Conservation (phyloP, 2,888 invertebrate genomes). For the Pristionchus fissidentatus region DNA sequence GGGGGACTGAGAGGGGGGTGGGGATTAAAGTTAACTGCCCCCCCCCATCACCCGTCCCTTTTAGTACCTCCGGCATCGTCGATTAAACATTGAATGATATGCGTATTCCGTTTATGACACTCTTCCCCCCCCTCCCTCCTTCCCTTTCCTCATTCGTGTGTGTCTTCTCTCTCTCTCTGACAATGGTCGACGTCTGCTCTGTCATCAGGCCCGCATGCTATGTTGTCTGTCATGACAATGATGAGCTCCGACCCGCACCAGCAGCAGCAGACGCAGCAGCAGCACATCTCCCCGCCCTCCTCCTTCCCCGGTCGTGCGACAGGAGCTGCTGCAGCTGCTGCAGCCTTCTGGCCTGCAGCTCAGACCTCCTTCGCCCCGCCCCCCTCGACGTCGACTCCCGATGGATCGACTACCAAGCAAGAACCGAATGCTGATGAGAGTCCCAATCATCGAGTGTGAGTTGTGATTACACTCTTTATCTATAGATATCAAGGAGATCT, state of each 20-base stretch:
- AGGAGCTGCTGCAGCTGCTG: not conserved
- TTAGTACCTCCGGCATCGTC: constrained; percentile 15
- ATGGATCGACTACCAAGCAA: not conserved
- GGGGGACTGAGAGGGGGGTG: not conserved
- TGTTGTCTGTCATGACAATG: constrained; percentile 48
- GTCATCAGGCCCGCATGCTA: constrained; percentile 13
- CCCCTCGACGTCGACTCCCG: constrained; percentile 34
- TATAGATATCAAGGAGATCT: not conserved
- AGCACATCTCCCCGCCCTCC: constrained; percentile 18
- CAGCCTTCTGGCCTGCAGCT: constrained; percentile 16
- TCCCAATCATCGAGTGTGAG: constrained; percentile 29
- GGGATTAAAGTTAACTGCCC: constrained; percentile 19
- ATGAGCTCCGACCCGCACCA: constrained; percentile 16
- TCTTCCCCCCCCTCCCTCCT: not conserved
- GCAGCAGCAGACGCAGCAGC: not conserved
- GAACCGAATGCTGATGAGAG: not conserved
- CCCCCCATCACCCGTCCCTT: constrained; percentile 2
- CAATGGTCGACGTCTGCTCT: not conserved
- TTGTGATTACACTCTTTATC: not conserved
- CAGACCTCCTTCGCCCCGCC: constrained; percentile 42
- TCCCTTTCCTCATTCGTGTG: not conserved
- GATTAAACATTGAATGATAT: constrained; percentile 32
- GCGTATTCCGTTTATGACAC: constrained; percentile 23
- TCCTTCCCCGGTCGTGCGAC: not conserved
- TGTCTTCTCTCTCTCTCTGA: not conserved